A percentile compares a stretch with the other conserved stretches of the same genome.
Evolutionary conservation across 2,113 vertebrate genomes (phyloP).

Genomic region (Pogonocichla stellata): DNA sequence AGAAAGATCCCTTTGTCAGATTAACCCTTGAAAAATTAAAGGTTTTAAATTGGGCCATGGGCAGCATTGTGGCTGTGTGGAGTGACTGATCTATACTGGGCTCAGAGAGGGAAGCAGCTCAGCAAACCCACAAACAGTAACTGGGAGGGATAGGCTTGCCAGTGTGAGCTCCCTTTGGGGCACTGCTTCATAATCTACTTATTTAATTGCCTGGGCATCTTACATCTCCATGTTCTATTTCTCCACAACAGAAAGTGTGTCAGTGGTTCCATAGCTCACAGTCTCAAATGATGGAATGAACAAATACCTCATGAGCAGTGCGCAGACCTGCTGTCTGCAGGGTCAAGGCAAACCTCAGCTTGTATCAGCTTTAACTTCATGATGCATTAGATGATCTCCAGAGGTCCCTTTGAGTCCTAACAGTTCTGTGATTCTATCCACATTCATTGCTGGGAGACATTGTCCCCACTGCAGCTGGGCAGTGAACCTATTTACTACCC

Average conservation of each 20-base stretch:
- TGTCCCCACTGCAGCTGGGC: not conserved
- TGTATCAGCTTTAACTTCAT: not conserved
- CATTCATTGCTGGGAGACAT: not conserved
- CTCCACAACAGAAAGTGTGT: accelerated
- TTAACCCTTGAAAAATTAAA: not conserved
- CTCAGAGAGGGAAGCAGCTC: not conserved
- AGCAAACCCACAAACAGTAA: not conserved
- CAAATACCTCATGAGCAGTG: not conserved
- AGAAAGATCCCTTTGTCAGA: not conserved
- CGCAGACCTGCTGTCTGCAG: not conserved
- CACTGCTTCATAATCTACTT: not conserved
- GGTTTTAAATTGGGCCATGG: not conserved
- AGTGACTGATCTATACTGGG: not conserved
- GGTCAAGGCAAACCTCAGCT: not conserved
- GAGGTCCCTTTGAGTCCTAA: not conserved
- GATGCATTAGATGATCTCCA: not conserved
- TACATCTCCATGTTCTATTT: not conserved
- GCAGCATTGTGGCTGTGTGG: not conserved
- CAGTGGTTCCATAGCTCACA: accelerated
- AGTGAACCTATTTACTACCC: not conserved
- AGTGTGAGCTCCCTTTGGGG: not conserved
- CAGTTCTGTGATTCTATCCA: not conserved
- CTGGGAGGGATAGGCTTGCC: accelerated
- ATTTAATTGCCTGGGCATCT: not conserved
- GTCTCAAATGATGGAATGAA: not conserved